These are phyloP conservation scores for Grammomys dolichurus DNA, from an alignment of 2,113 vertebrate species.

Conservation along the genomic window DNA sequence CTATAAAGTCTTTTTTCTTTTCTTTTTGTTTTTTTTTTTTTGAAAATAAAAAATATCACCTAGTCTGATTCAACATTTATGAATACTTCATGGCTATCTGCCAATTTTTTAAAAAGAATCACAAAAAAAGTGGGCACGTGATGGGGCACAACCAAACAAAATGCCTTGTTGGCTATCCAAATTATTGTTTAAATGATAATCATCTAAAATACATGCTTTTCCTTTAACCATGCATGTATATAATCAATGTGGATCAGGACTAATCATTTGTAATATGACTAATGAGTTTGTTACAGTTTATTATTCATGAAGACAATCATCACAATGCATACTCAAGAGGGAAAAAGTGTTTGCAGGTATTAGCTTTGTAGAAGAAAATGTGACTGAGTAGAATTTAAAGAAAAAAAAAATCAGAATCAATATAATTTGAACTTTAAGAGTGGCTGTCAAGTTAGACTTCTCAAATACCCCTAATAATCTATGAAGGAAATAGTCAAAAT, in stretches of 20 bases:
- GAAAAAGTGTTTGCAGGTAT: conserved; percentile 50
- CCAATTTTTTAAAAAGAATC: conserved; percentile 33
- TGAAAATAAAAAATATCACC: conserved; percentile 62
- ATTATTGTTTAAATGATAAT: conserved; percentile 26
- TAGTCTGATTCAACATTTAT: conserved; percentile 29
- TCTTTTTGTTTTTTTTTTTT: too few species aligned
- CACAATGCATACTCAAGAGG: conserved; percentile 43
- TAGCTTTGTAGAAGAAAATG: conserved; percentile 32
- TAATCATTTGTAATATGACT: conserved; percentile 60
- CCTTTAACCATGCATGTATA: conserved; percentile 45
- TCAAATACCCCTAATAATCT: conserved; percentile 54
- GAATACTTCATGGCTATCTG: not conserved
- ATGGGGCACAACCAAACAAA: not conserved
- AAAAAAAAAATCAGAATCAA: not conserved
- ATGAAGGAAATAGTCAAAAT: conserved; percentile 56
- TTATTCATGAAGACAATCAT: conserved; percentile 67
- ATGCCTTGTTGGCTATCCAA: not conserved
- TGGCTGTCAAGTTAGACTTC: not conserved
- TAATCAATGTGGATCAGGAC: conserved; percentile 61
- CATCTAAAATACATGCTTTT: conserved; percentile 44
- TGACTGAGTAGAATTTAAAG: not conserved
- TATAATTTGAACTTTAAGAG: conserved; percentile 42
- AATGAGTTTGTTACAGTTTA: conserved; percentile 52
- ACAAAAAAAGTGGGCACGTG: not conserved
- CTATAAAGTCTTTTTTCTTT: not conserved